These are phyloP conservation scores for Drosophila truncata DNA, from an alignment of 1,140 invertebrate species.

Conservation along the genomic window DNA sequence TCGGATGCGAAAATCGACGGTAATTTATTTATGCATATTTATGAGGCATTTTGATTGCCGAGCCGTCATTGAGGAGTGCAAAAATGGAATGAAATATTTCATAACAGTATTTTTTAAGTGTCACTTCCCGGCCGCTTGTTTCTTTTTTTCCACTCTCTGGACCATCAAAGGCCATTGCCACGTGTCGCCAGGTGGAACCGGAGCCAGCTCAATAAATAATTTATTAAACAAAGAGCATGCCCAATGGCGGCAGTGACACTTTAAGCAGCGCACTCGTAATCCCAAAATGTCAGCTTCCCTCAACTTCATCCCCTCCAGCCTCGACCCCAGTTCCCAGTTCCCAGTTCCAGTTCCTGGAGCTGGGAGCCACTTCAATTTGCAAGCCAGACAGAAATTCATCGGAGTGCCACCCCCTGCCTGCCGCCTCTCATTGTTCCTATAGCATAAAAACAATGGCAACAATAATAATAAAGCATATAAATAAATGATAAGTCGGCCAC, in stretches of 20 bases:
- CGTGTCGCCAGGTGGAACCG: constrained; percentile 21
- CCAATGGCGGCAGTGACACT: constrained; percentile 77
- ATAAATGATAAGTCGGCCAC: constrained; percentile 74
- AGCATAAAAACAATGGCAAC: constrained; percentile 55
- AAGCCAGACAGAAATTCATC: constrained; percentile 48
- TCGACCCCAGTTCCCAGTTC: background rate
- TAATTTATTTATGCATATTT: constrained; percentile 58
- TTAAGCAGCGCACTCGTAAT: constrained; percentile 57
- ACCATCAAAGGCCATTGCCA: constrained; percentile 55
- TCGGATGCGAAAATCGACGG: constrained; percentile 18
- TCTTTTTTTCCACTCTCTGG: background rate
- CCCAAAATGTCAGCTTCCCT: constrained; percentile 29
- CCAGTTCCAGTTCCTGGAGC: constrained; percentile 14
- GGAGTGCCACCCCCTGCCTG: constrained; percentile 15
- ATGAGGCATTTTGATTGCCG: constrained; percentile 33
- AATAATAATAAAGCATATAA: constrained; percentile 76
- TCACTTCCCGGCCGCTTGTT: constrained; percentile 2
- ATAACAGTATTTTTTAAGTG: constrained; percentile 16
- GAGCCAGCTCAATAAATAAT: constrained; percentile 64
- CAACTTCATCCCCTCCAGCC: constrained; percentile 1
- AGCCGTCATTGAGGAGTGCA: constrained; percentile 5
- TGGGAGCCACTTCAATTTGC: constrained; percentile 49
- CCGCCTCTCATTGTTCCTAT: constrained; percentile 13
- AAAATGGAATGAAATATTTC: constrained; percentile 22
- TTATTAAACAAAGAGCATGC: constrained; percentile 78